A percentile compares a stretch with the other conserved stretches of the same genome.
Conservation (phyloP, 2,888 invertebrate genomes). For the Drosophila koepferae region DNA sequence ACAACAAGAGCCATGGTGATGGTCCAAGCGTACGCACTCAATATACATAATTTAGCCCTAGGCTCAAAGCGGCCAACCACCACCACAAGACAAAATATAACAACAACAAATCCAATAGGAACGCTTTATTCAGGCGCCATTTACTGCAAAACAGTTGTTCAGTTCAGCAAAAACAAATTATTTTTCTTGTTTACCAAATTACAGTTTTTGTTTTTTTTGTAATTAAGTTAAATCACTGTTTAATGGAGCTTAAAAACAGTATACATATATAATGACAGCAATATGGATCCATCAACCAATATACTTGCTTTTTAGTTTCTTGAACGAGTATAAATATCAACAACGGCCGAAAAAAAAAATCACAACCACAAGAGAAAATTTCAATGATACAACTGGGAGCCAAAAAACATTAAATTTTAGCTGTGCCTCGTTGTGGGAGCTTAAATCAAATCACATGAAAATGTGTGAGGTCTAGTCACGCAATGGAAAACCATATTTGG, state of each 20-base stretch:
- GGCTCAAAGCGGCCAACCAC: constrained; percentile 30
- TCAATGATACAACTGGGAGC: constrained; percentile 57
- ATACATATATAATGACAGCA: neutral
- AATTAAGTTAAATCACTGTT: neutral
- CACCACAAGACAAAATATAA: constrained; percentile 20
- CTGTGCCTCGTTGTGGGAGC: constrained; percentile 41
- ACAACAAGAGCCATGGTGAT: constrained; percentile 20
- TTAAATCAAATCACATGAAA: constrained; percentile 39
- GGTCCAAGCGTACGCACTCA: constrained; percentile 33
- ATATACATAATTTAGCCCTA: constrained; percentile 24
- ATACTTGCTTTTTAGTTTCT: neutral
- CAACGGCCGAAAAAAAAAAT: constrained; percentile 18
- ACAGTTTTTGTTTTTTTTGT: neutral
- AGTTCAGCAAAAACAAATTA: neutral
- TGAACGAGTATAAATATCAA: neutral
- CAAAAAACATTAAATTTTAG: constrained; percentile 23
- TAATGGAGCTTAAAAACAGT: constrained; percentile 2
- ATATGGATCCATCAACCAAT: neutral
- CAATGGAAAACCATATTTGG: constrained; percentile 21
- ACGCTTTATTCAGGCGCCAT: constrained; percentile 7
- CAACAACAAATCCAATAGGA: neutral
- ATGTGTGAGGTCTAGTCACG: constrained; percentile 46
- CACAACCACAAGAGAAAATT: constrained; percentile 24
- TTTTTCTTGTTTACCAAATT: neutral
- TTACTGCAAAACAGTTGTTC: neutral